phyloP scores from a whole-genome alignment of 1,140 invertebrate genomes.

The Listronotus oregonensis region DNA sequence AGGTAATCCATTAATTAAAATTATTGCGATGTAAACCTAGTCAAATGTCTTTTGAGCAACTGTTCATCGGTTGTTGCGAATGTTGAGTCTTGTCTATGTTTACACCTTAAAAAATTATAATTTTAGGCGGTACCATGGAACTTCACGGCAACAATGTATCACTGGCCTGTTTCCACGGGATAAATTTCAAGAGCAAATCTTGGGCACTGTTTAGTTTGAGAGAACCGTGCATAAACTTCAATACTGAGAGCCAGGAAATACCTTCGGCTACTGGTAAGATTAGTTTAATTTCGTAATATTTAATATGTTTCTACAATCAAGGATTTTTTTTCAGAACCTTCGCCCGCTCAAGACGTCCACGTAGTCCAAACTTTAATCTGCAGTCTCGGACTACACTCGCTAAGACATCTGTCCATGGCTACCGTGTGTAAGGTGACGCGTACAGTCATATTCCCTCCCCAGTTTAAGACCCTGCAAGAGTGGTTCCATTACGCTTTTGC shows the following conservation, averaged over 20 bases:
- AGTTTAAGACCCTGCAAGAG: constrained; percentile 90
- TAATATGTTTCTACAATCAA: neutral
- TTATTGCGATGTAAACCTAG: no score
- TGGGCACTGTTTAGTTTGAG: constrained; percentile 96
- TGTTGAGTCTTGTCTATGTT: no score
- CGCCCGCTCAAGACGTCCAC: constrained; percentile 64
- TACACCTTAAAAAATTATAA: no score
- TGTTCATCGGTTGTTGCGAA: no score
- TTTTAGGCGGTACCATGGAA: constrained; percentile 85
- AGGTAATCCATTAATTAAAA: neutral
- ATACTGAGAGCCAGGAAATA: constrained; percentile 90
- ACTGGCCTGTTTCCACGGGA: constrained; percentile 95
- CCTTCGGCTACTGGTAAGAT: constrained; percentile 64
- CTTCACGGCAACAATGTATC: constrained; percentile 90
- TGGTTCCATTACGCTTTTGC: constrained; percentile 98
- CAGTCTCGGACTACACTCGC: constrained; percentile 75
- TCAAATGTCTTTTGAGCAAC: no score
- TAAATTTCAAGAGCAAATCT: constrained; percentile 95
- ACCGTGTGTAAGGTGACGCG: constrained; percentile 90
- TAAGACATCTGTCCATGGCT: constrained; percentile 84
- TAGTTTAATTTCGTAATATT: neutral
- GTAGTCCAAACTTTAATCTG: constrained; percentile 90
- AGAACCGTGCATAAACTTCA: constrained; percentile 93
- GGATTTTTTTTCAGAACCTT: constrained; percentile 39
- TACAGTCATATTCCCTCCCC: constrained; percentile 90